Base-by-base conservation (phyloP, 2,797 vertebrate species). In the Dryobates pubescens region DNA sequence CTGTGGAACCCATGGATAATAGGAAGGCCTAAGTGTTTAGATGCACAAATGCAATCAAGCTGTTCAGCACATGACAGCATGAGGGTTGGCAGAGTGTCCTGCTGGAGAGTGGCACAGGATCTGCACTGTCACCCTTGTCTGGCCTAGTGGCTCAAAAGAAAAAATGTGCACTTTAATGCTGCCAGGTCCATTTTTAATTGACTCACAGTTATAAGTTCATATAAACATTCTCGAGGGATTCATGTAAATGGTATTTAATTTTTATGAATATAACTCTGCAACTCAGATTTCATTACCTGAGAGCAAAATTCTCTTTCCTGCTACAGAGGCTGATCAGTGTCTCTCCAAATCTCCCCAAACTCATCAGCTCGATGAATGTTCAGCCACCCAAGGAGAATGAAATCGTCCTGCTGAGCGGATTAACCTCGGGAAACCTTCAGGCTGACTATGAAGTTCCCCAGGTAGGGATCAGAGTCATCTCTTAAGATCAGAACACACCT, bases 351-450 rank as follows among this genome's bases (percentile, higher is more conserved):
- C 97, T 99, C 95, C 99, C 98, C 93, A 98, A 98, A 96, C 98
- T 99, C 58, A 98, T 99, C 95, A 98, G 97, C 91, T 98, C 98
- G 3, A 98, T 99, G 97, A 98, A 98, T 1, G 97, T 98, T 78
- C 98, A 98, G 90, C 98, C 98, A 80, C 98, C 98, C 10, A 99
- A 98, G 96, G 98, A 99, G 96, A 99, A 99, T 83, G 99, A 99
- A 97, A 98, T 99, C 95, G 97, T 99, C 56, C 97, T 99, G 86
- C 97, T 99, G 34, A 98, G 98, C 83, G 98, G 99, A 82, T 97
- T 99, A 96, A 92, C 98, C 58, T 96, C 98, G 85, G 98, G 98
- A 90, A 96, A 95, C 82, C 97, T 97, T 93, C 98, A 98, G 91
- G 88, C 96, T 3, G 97, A 98, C 91, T 97, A 98, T 91, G 93